phyloP scores from a whole-genome alignment of 2,797 vertebrate genomes.

The Chelon auratus region DNA sequence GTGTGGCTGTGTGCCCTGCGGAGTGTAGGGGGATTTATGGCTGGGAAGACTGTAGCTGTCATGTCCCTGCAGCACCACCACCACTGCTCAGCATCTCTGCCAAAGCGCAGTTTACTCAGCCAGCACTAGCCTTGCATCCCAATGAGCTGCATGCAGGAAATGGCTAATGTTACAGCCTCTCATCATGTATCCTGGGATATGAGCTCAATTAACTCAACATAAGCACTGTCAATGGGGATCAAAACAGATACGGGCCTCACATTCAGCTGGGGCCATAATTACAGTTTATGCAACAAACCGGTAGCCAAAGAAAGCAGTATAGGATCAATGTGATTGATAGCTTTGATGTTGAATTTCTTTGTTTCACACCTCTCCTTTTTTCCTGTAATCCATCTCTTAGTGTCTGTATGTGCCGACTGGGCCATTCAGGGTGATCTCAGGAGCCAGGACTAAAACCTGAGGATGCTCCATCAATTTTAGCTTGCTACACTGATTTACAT shows the following conservation, averaged over 20 bases:
- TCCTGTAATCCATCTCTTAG: constrained; percentile 63
- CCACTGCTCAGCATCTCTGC: constrained; percentile 76
- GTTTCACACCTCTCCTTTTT: constrained; percentile 58
- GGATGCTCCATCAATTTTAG: constrained; percentile 81
- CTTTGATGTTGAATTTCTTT: constrained; percentile 58
- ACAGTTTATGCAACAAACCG: constrained; percentile 48
- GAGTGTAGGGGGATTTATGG: constrained; percentile 76
- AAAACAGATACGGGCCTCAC: constrained; percentile 49
- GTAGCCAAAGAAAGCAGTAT: constrained; percentile 23
- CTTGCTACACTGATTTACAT: constrained; percentile 82
- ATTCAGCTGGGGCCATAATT: constrained; percentile 52
- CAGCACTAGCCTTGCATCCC: constrained; percentile 81
- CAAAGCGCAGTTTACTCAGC: constrained; percentile 82
- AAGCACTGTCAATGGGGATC: constrained; percentile 68
- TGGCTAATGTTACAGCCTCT: constrained; percentile 78
- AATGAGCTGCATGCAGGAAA: constrained; percentile 80
- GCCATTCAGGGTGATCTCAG: constrained; percentile 63
- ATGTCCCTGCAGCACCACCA: constrained; percentile 77
- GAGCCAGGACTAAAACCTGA: constrained; percentile 75
- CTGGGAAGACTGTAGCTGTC: constrained; percentile 81
- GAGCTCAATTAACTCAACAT: constrained; percentile 78
- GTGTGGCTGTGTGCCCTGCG: constrained; percentile 68
- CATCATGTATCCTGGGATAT: constrained; percentile 72
- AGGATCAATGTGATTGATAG: constrained; percentile 53
- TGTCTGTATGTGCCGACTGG: constrained; percentile 34